Percentiles rank a stretch among this genome's conserved stretches.
Conservation (phyloP, 2,888 invertebrate species). For the Rhorus exstirpatorius region DNA sequence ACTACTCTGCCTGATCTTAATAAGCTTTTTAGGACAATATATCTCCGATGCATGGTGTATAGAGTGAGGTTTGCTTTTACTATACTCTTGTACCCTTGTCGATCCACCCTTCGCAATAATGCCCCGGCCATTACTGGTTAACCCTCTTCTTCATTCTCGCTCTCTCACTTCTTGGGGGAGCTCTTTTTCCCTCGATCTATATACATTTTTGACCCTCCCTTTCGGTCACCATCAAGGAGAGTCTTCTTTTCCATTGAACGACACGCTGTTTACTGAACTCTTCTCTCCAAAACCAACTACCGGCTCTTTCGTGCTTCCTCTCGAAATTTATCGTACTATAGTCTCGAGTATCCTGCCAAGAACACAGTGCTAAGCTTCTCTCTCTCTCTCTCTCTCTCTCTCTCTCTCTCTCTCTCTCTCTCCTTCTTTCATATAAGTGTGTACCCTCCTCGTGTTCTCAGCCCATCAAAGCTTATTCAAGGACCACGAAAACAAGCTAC, state of each 20-base stretch:
- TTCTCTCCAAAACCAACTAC: slow-evolving; percentile 69
- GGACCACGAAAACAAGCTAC: slow-evolving; percentile 28
- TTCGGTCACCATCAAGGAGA: slow-evolving; percentile 50
- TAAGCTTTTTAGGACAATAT: slow-evolving; percentile 44
- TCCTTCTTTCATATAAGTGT: slow-evolving; percentile 24
- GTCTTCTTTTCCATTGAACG: slow-evolving; percentile 76
- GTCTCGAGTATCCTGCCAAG: slow-evolving; percentile 65
- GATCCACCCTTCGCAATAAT: slow-evolving; percentile 62
- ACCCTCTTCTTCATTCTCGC: slow-evolving; percentile 49
- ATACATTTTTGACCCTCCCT: slow-evolving; percentile 43
- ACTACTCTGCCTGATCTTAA: slow-evolving; percentile 22
- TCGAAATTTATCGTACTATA: slow-evolving; percentile 77
- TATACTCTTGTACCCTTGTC: slow-evolving; percentile 44
- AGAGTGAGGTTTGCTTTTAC: slow-evolving; percentile 45
- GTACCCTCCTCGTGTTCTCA: slow-evolving; percentile 35
- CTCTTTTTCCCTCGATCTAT: slow-evolving; percentile 30
- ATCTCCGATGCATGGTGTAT: slow-evolving; percentile 19
- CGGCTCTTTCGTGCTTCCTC: slow-evolving; percentile 65
- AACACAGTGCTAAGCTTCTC: slow-evolving; percentile 24
- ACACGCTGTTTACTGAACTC: slow-evolving; percentile 80
- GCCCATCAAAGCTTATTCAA: slow-evolving; percentile 36
- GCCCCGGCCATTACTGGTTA: slow-evolving; percentile 24
- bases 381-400: slow-evolving; percentile 16
- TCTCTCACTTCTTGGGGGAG: slow-evolving; percentile 31
- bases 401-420: slow-evolving; percentile 12